Conservation (phyloP, 2,113 vertebrate species). For the Anguilla rostrata region DNA sequence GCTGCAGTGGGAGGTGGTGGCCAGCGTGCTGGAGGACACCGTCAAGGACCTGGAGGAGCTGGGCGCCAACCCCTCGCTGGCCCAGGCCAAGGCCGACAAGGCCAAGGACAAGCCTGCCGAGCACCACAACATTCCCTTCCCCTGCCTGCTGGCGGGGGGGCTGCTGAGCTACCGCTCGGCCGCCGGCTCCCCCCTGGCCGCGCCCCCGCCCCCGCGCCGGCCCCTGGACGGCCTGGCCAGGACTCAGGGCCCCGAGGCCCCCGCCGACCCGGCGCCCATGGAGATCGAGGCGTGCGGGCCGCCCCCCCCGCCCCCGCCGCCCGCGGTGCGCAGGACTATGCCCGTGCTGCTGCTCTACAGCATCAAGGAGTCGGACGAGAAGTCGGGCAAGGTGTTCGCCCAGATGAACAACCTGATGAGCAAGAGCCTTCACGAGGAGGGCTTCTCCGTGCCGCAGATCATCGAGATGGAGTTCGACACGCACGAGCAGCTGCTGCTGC, state of each 20-base stretch:
- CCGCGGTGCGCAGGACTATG: constrained; percentile 86
- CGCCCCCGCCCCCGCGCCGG: constrained; percentile 74
- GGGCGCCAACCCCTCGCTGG: constrained; percentile 86
- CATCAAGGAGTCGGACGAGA: constrained; percentile 96
- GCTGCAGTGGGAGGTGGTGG: constrained; percentile 97
- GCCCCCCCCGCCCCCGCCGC: constrained; percentile 82
- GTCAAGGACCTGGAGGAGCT: constrained; percentile 98
- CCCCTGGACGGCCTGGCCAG: constrained; percentile 85
- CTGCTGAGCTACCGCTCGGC: constrained; percentile 92
- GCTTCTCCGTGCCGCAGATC: constrained; percentile 97
- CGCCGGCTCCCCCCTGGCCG: constrained; percentile 80
- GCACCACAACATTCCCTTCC: constrained; percentile 98
- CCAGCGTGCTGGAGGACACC: constrained; percentile 95
- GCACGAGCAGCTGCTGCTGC: constrained; percentile 93
- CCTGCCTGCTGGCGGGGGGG: constrained; percentile 93
- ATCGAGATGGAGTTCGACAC: constrained; percentile 98
- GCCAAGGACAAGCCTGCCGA: constrained; percentile 89
- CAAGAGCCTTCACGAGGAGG: constrained; percentile 96
- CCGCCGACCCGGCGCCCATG: constrained; percentile 87
- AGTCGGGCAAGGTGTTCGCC: constrained; percentile 94
- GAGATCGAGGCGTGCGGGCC: constrained; percentile 91
- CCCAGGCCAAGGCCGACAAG: constrained; percentile 88
- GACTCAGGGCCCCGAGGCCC: constrained; percentile 85
- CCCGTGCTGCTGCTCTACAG: constrained; percentile 94
- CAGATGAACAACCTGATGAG: constrained; percentile 98